Base-by-base conservation (phyloP, 2,888 invertebrate species). In the Andricus quercusramuli region DNA sequence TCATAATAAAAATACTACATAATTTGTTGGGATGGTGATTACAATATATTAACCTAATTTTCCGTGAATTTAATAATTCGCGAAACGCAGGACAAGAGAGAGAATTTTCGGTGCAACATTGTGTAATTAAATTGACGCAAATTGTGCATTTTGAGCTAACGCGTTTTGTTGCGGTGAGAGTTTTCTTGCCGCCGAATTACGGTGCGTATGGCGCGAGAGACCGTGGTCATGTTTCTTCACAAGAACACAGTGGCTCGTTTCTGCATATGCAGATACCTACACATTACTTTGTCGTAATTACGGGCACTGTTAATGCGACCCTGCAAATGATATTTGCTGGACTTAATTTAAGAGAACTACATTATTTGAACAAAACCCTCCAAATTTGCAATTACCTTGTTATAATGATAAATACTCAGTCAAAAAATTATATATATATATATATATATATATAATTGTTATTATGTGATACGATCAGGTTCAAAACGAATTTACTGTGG, bases 261-360 rank as follows among this genome's bases (percentile, higher is more conserved):
- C 17, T 47, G 32, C 29, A 20, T 47, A 70, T 51, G 29, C 47
- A 51, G 22, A 44, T 17, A 68, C 25, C 41, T 41, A 68, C 17
- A 25, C 81, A 47, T 2, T 56, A 77, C 70, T 83, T 80, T 78
- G 70, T 78, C 17, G 65, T 83, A 82, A 84, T 83, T 84, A 82
- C 77, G 65, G 59, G 62, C 68, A 78, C 80, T 81, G 78, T 84
- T 84, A 83, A 84, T 83, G 79, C 70, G 64, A 70, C 76, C 9
- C 83, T 44, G 17, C 17, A 1, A 47, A 47, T 47, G 47, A 47
- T 47, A 47, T 83, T 83, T 79, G 80, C 83, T 78, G 78, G 20
- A 51, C 51, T 11, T 22, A 22, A 11, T 59, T 11, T 9, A 22
- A 59, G 59, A 22, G 56, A 56, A 56, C 22, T 8, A 20, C n/a